A percentile compares a stretch with the other conserved stretches of the same genome.
Conservation (phyloP, 2,888 invertebrate species). For the Heliconius aoede region DNA sequence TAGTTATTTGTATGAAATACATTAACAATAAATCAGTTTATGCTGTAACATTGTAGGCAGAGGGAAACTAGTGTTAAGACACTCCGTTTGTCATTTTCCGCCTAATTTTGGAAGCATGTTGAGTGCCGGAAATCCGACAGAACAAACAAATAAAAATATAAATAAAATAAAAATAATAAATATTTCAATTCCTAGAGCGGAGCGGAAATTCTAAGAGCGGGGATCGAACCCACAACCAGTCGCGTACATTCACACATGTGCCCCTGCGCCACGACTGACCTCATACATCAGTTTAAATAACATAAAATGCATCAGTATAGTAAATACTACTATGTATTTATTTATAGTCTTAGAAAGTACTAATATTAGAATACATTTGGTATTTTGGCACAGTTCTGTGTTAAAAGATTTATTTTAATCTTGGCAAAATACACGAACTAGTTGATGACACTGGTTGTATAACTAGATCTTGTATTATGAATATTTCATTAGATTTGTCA, state of each 20-base stretch:
- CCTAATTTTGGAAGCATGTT: too few relatives aligned
- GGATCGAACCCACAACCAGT: too few relatives aligned
- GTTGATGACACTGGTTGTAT: constrained; percentile 5
- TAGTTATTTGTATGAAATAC: neutral
- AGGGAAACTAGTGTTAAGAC: too few relatives aligned
- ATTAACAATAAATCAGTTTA: neutral
- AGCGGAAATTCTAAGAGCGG: too few relatives aligned
- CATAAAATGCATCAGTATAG: neutral
- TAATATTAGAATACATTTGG: constrained; percentile 5
- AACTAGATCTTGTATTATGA: neutral
- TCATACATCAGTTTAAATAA: neutral
- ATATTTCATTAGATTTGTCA: neutral
- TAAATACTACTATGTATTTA: neutral
- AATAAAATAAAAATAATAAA: too few relatives aligned
- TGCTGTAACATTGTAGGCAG: too few relatives aligned
- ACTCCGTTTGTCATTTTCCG: too few relatives aligned
- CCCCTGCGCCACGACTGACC: too few relatives aligned
- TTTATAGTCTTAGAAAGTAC: neutral
- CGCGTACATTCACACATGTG: too few relatives aligned
- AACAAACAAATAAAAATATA: too few relatives aligned
- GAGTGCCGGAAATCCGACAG: too few relatives aligned
- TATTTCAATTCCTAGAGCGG: too few relatives aligned
- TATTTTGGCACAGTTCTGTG: constrained; percentile 13
- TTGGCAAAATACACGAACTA: constrained; percentile 15
- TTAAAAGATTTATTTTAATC: constrained; percentile 13